Evolutionary conservation across 2,797 vertebrate genomes (phyloP), one percentile per base, ranked within the genome.

Genomic region (Glyptemys insculpta): DNA sequence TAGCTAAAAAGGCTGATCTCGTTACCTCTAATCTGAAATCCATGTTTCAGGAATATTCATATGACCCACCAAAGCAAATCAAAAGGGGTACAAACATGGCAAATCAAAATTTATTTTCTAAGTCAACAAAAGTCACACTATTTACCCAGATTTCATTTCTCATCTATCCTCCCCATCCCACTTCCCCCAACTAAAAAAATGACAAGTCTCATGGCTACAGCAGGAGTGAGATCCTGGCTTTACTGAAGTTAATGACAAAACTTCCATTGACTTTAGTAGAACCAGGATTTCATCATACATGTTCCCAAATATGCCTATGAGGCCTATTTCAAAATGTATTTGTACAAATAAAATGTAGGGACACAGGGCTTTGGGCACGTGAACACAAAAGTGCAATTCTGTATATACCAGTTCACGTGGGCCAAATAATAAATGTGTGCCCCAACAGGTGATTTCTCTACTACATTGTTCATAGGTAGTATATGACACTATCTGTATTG

Each of bases 141-240:
- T 25, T 8, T 12, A 87, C 16, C 79, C 37, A 72, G 31, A 18
- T 65, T 2, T 2, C 41, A 90, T 74, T 88, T 91, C 59, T 47
- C 5, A 81, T 0, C 0, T 6, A 0, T 50, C 85, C 56, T 62
- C 79, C 59, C 59, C 44, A 0, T 1, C 57, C 10, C 1, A 2
- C 81, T 89, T 93, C 49, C 65, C 88, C 47, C 79, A 56, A 2
- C 4, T 25, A 65, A 6, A 3, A 79, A 83, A n/a, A 65, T 2
- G 62, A 81, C 74, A 79, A 87, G 53, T 54, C 29, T 6, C 18
- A 68, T 0, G 1, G 25, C 65, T 78, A 25, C 34, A 65, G 31
- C 59, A 62, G 6, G 59, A 62, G 31, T 34, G 15, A 65, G n/a
- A 65, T 65, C 34, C 62, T 65, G 34, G 34, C 62, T 65, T 34